Evolutionary conservation across 2,888 invertebrate species (phyloP).

Genomic region (Marronus borbonicus): DNA sequence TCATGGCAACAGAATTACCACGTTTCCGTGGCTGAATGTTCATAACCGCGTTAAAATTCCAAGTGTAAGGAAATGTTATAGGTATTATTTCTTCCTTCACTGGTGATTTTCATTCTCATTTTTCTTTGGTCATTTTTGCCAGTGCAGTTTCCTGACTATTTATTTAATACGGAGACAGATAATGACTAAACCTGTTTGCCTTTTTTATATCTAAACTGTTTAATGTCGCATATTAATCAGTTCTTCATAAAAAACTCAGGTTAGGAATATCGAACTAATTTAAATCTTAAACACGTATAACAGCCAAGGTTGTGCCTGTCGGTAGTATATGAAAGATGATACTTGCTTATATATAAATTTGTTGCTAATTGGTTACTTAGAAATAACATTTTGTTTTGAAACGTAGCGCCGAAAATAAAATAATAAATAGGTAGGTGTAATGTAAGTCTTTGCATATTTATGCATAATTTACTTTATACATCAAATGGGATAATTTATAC

Average conservation of each 20-base stretch:
- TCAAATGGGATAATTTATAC: no score
- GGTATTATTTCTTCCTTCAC: no score
- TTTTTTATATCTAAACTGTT: background rate
- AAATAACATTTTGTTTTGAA: no score
- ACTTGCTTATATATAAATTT: background rate
- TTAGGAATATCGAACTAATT: background rate
- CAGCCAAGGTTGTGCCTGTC: background rate
- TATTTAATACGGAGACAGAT: background rate
- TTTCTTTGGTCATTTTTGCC: no score
- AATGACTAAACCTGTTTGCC: background rate
- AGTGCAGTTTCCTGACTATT: background rate
- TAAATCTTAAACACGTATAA: background rate
- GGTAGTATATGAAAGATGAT: background rate
- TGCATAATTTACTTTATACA: background rate
- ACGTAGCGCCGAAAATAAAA: no score
- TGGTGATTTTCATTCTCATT: no score
- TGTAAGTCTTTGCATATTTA: background rate
- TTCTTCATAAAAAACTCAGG: background rate
- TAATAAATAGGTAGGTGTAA: no score
- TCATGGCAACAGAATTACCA: no score
- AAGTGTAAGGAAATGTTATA: no score
- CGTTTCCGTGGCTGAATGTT: no score
- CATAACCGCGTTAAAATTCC: no score
- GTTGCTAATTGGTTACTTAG: background rate
- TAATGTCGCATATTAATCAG: background rate